Percentiles rank a stretch among this genome's conserved stretches.
Evolutionary conservation across 2,113 vertebrate genomes (phyloP).

Genomic region (Tupaia tana): DNA sequence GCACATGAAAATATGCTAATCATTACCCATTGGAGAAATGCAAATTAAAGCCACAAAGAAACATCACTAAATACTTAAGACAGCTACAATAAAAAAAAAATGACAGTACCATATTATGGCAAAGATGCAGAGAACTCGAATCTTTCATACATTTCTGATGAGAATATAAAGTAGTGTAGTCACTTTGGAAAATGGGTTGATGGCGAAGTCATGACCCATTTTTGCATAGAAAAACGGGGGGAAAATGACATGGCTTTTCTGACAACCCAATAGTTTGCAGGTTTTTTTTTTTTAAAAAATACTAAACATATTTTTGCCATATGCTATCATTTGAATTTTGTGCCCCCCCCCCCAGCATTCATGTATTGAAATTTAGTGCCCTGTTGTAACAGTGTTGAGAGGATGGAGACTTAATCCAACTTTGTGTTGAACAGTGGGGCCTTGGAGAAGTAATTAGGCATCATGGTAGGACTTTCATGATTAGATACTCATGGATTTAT

Average conservation of each 20-base stretch:
- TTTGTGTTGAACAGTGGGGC: too few relatives aligned
- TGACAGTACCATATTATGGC: constrained; percentile 10
- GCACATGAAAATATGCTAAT: constrained; percentile 12
- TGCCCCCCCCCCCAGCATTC: too few relatives aligned
- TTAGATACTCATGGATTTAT: too few relatives aligned
- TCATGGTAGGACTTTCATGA: too few relatives aligned
- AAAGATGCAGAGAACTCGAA: background rate
- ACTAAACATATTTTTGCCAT: background rate
- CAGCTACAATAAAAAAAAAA: constrained; percentile 36
- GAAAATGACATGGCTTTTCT: too few relatives aligned
- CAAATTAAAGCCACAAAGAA: constrained; percentile 46
- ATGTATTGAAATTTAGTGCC: too few relatives aligned
- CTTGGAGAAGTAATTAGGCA: too few relatives aligned
- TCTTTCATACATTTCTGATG: constrained; percentile 28
- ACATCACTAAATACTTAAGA: background rate
- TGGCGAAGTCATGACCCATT: background rate
- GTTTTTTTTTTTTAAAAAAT: background rate
- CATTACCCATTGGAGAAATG: constrained; percentile 16
- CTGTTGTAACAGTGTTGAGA: too few relatives aligned
- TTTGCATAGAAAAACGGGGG: too few relatives aligned
- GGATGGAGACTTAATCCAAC: too few relatives aligned
- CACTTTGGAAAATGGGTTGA: constrained; percentile 36
- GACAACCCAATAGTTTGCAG: too few relatives aligned
- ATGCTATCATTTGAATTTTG: too few relatives aligned
- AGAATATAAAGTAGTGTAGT: background rate